A percentile compares a stretch with the other conserved stretches of the same genome.
These are phyloP conservation scores for Carpatolechia fugitivella DNA, from an alignment of 2,888 invertebrate species.

Conservation along the genomic window DNA sequence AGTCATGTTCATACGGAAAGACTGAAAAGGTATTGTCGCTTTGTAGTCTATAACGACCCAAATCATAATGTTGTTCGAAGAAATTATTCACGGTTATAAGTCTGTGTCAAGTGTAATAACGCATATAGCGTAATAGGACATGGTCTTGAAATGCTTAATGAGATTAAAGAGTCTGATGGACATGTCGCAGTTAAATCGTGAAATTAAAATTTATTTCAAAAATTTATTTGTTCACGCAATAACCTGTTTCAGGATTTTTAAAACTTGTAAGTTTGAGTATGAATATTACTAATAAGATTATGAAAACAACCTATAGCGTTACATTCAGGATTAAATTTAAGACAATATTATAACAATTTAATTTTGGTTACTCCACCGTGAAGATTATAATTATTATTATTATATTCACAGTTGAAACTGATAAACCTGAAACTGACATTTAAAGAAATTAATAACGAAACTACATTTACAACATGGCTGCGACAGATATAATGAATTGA, in stretches of 20 bases:
- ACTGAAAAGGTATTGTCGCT: constrained; percentile 61
- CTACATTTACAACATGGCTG: neutral
- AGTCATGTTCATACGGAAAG: constrained; percentile 70
- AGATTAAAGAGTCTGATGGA: constrained; percentile 15
- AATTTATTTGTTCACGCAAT: too few relatives aligned
- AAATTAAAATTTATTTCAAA: too few relatives aligned
- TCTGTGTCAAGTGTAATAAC: constrained; percentile 40
- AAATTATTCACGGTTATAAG: constrained; percentile 56
- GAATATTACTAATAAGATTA: too few relatives aligned
- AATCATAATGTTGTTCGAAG: constrained; percentile 42
- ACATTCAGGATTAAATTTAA: too few relatives aligned
- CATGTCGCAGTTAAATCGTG: neutral
- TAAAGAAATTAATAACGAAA: neutral
- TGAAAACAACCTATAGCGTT: too few relatives aligned
- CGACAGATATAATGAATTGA: neutral
- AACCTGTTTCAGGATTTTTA: too few relatives aligned
- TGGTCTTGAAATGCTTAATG: constrained; percentile 45
- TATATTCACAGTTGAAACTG: neutral
- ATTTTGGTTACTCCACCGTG: too few relatives aligned
- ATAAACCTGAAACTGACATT: neutral
- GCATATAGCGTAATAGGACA: constrained; percentile 34
- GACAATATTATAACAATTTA: too few relatives aligned
- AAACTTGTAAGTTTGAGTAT: too few relatives aligned
- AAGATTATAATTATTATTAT: too few relatives aligned
- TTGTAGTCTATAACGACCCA: constrained; percentile 47